phyloP scores from a whole-genome alignment of 1,140 invertebrate species.

The Euura saliciscinereae region DNA sequence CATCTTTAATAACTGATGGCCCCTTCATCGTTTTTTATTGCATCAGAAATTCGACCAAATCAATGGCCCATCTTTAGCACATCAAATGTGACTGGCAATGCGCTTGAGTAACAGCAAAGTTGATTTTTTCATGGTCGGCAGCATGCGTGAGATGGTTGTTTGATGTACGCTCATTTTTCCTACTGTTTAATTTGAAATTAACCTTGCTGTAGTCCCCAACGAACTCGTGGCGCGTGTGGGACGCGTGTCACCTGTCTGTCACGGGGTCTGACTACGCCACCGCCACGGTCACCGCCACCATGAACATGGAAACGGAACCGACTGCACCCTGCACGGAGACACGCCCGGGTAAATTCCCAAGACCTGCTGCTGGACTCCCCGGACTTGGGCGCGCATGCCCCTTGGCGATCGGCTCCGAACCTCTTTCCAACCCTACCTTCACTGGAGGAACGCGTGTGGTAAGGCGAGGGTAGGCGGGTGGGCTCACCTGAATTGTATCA shows the following conservation, averaged over 20 bases:
- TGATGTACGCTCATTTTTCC: constrained; percentile 23
- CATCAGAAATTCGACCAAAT: too few relatives aligned
- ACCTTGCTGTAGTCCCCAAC: constrained; percentile 30
- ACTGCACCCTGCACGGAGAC: constrained; percentile 47
- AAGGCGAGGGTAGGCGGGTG: background rate
- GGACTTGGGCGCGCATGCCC: background rate
- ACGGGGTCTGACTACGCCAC: constrained; percentile 40
- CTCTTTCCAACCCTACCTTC: too few relatives aligned
- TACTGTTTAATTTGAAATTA: constrained; percentile 44
- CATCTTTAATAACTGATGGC: too few relatives aligned
- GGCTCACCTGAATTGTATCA: constrained; percentile 1
- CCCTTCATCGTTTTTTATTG: too few relatives aligned
- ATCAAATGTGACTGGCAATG: too few relatives aligned
- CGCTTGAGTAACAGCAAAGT: too few relatives aligned
- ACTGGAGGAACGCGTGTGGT: too few relatives aligned
- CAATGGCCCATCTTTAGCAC: too few relatives aligned
- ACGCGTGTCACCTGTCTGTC: constrained; percentile 60
- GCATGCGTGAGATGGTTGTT: too few relatives aligned
- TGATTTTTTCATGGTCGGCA: too few relatives aligned
- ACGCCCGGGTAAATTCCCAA: constrained; percentile 50
- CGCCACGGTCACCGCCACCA: constrained; percentile 21
- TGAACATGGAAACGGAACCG: constrained; percentile 14
- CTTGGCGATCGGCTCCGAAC: background rate
- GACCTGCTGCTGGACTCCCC: constrained; percentile 37
- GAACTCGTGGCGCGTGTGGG: constrained; percentile 40